These are phyloP conservation scores for Neotoma lepida DNA, from an alignment of 2,113 vertebrate genomes.

Conservation along the genomic window DNA sequence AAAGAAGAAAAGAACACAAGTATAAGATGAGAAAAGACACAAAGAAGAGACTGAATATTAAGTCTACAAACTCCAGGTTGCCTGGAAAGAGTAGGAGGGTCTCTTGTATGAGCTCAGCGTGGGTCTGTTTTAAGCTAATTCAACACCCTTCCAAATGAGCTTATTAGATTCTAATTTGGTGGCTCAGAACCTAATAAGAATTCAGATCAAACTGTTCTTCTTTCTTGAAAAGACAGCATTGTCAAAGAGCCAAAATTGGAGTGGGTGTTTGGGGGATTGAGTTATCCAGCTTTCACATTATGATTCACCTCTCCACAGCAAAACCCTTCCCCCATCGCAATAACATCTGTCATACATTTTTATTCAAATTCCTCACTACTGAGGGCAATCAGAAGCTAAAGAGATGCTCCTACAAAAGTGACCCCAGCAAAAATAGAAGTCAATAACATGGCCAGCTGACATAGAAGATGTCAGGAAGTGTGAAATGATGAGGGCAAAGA, in stretches of 20 bases:
- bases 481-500: constrained; percentile 58
- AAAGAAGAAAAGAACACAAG: constrained; percentile 55
- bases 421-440: constrained; percentile 72
- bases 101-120: constrained; percentile 71
- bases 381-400: constrained; percentile 62
- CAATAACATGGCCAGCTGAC: constrained; percentile 60
- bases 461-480: constrained; percentile 56
- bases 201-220: constrained; percentile 81
- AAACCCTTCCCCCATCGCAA: constrained; percentile 54
- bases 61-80: constrained; percentile 68
- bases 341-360: constrained; percentile 63
- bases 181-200: constrained; percentile 79
- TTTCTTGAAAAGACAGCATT: constrained; percentile 77
- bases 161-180: constrained; percentile 80
- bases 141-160: constrained; percentile 77
- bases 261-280: constrained; percentile 75
- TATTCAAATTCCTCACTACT: constrained; percentile 70
- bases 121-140: constrained; percentile 78
- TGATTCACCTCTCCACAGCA: constrained; percentile 74
- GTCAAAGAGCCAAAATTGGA: constrained; percentile 80
- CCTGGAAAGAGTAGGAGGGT: constrained; percentile 72
- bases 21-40: constrained; percentile 56
- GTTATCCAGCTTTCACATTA: constrained; percentile 72
- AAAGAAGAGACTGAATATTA: constrained; percentile 69
- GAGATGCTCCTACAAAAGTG: constrained; percentile 63